Base-by-base conservation (phyloP, 1,140 invertebrate genomes). In the Musca domestica region DNA sequence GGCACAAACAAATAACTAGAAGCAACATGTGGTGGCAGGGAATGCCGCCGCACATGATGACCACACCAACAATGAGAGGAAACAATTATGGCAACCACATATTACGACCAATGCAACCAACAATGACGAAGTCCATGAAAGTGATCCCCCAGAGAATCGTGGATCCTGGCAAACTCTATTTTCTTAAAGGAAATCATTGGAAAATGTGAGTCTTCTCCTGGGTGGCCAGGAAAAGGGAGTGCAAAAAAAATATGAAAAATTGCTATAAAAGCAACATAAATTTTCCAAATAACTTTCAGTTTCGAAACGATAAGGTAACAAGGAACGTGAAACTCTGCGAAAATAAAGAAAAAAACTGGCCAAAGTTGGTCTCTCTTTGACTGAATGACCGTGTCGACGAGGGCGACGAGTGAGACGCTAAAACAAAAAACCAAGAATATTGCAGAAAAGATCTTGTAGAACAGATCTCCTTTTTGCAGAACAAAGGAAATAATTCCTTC, bases 251-350 rank as follows among this genome's bases (percentile, higher is more conserved):
- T 1, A 61, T 61, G 56, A 61, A 61, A 61, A 61, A 61, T 61
- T 34, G 69, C 71, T 80, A 80, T 80, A 80, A 80, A 80, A 80
- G 76, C 74, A 68, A 67, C 69, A 70, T 70, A 52, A 69, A 71
- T 74, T 64, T 73, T 20, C 34, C 61, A 56, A 67, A 69, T 34
- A 76, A 79, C 77, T 79, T 80, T 80, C 77, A 80, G 77, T 80
- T 77, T 79, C 77, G 69, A 71, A 71, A 69, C 70, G 70, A 70
- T 67, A 73, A 73, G 30, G 47, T 47, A 51, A 51, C 30, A 48
- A 68, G 48, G 54, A 56, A 67, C 66, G 66, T 47, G 46, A 56
- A 49, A n/a, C n/a, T n/a, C n/a, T n/a, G n/a, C n/a, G n/a, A n/a
- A n/a, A 19, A 10, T 15, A 41, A 10, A 27, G 6, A n/a, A n/a